These are phyloP conservation scores for Anthoptus insignis DNA, from an alignment of 2,888 invertebrate species.

Conservation along the genomic window DNA sequence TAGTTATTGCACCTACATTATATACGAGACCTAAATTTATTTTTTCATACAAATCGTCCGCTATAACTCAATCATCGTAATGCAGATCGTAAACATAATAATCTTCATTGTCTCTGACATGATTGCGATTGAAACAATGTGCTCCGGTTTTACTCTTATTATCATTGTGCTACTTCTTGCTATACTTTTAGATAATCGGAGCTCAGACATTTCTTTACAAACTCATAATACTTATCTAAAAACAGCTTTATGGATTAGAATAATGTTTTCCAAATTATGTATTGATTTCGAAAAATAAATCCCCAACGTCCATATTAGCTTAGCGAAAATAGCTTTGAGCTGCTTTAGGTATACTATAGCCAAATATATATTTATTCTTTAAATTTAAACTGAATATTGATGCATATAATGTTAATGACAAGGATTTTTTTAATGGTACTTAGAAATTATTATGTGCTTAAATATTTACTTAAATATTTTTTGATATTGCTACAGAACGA, in stretches of 20 bases:
- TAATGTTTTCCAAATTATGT: no score
- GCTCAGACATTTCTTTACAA: neutral
- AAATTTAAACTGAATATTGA: neutral
- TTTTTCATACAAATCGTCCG: conserved; percentile 18
- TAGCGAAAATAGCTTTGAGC: no score
- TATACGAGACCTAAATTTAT: conserved; percentile 13
- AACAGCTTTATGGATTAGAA: no score
- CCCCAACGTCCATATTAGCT: no score
- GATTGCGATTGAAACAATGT: conserved; percentile 36
- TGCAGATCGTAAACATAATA: conserved; percentile 29
- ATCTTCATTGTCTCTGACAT: conserved; percentile 33
- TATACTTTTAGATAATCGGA: conserved; percentile 1
- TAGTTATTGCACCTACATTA: no score
- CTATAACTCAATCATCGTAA: conserved; percentile 29
- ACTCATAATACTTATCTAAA: neutral
- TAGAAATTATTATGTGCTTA: no score
- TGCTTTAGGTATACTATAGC: no score
- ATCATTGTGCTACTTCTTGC: conserved; percentile 34
- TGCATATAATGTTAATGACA: no score
- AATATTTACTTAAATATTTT: conserved; percentile 30
- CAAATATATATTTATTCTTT: no score
- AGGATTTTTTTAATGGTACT: no score
- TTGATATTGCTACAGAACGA: conserved; percentile 66
- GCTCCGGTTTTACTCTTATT: conserved; percentile 27
- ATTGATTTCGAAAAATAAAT: no score